Base-by-base conservation (phyloP, 1,140 invertebrate genomes). In the Anthonomus grandis region DNA sequence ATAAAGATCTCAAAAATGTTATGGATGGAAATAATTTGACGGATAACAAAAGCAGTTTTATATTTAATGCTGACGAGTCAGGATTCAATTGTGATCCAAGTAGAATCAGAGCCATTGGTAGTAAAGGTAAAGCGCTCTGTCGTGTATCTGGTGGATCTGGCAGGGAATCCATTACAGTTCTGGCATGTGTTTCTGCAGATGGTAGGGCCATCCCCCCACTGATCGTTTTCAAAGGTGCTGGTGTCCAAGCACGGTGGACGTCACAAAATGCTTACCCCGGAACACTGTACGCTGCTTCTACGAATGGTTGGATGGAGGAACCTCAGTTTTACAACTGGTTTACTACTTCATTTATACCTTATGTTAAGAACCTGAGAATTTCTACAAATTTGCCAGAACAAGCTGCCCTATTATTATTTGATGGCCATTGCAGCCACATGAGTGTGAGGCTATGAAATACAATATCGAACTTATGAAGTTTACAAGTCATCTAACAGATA, bases 301-400 rank as follows among this genome's bases (percentile, higher is more conserved):
- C 55, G 24, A 72, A 73, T 57, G 70, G 63, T 17, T 74, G 61
- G 61, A 74, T 73, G 67, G 64, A 67, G 51, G 63, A 63, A 51
- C 44, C 60, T 10, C 46, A 62, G 5, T 74, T 73, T 66, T 64
- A 18, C 9, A 23, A 51, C 0, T 73, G 65, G 60, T 70, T 74
- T 41, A 48, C 24, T 17, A 21, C 17, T 8, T 36, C 24, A 41
- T 63, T 63, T 53, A 48, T 48, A 47, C 39, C 37, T 25, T 41
- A 60, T 51, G 19, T 63, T 31, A 37, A 60, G 6, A 48, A 44
- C 22, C 34, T 56, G 3, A 50, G 57, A 19, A 8, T 12, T 10
- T n/a, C 23, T 17, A 34, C 37, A 37, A 34, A 44, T 27, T 17
- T 49, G 21, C 46, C 42, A 44, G 21, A 63, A 55, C 50, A 48